A percentile compares a stretch with the other conserved stretches of the same genome.
Evolutionary conservation across 2,888 invertebrate genomes (phyloP).

Genomic region (Ormyrus labotus): DNA sequence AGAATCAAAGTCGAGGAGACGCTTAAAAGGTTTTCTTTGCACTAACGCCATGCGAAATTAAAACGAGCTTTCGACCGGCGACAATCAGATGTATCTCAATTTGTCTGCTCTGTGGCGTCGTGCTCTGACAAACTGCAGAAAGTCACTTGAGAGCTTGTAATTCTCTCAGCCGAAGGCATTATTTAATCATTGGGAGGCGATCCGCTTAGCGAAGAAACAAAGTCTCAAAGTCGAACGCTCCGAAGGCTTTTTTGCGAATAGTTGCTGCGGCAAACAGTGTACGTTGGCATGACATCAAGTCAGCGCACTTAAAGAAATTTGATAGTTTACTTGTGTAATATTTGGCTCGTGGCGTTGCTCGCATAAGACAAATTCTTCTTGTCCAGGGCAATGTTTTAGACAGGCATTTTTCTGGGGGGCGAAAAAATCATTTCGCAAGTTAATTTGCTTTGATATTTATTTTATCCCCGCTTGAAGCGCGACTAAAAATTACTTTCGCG

Average conservation of each 20-base stretch:
- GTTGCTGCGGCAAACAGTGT: conserved; percentile 17
- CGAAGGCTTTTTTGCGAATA: conserved; percentile 31
- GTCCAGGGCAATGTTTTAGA: conserved; percentile 29
- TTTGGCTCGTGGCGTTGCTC: conserved; percentile 41
- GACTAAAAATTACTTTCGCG: too few relatives aligned
- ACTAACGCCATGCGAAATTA: too few relatives aligned
- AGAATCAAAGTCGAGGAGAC: too few relatives aligned
- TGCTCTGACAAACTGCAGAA: background rate
- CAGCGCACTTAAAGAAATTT: conserved; percentile 29
- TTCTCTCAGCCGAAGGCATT: conserved; percentile 16
- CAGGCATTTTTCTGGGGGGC: background rate
- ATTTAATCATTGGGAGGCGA: conserved; percentile 8
- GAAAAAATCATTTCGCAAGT: background rate
- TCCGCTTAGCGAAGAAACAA: background rate
- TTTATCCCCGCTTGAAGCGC: too few relatives aligned
- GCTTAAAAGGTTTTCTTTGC: too few relatives aligned
- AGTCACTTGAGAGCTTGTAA: conserved; percentile 16
- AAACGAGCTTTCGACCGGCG: too few relatives aligned
- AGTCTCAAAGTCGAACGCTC: background rate
- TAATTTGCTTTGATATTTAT: too few relatives aligned
- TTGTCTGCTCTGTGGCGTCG: background rate
- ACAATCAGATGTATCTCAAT: background rate
- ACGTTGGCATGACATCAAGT: conserved; percentile 48
- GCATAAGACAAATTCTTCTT: conserved; percentile 20
- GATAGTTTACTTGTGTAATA: conserved; percentile 56